A percentile compares a stretch with the other conserved stretches of the same genome.
Conservation (phyloP, 2,888 invertebrate genomes). For the Rutpela maculata region DNA sequence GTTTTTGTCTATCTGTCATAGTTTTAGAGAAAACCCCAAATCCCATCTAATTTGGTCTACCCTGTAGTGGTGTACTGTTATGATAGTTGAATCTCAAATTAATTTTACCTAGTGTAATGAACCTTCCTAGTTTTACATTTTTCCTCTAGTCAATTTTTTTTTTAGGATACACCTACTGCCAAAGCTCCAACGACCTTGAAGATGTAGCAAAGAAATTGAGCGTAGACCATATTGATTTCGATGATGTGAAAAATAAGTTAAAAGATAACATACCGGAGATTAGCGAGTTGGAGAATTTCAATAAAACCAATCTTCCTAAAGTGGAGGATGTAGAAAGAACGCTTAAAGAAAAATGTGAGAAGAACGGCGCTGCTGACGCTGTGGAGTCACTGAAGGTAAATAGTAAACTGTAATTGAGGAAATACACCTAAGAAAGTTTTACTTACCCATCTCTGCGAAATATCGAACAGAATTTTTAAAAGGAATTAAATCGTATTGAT, state of each 20-base stretch:
- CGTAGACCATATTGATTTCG: conserved; percentile 37
- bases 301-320: conserved; percentile 65
- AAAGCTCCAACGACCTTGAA: conserved; percentile 52
- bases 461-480: too few relatives aligned
- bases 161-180: conserved; percentile 50
- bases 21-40: too few relatives aligned
- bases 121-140: too few relatives aligned
- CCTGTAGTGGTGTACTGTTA: too few relatives aligned
- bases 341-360: conserved; percentile 81
- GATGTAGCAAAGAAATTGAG: conserved; percentile 56
- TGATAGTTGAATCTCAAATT: too few relatives aligned
- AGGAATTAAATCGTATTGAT: too few relatives aligned
- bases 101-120: too few relatives aligned
- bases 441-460: too few relatives aligned
- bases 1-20: too few relatives aligned
- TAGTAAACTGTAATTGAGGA: too few relatives aligned
- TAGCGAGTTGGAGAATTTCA: conserved; percentile 58
- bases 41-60: too few relatives aligned
- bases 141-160: background rate
- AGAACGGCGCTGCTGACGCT: conserved; percentile 78
- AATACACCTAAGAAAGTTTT: too few relatives aligned
- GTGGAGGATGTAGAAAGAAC: conserved; percentile 75
- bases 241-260: conserved; percentile 56
- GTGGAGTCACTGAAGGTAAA: conserved; percentile 76
- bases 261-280: conserved; percentile 58